Percentiles rank a stretch among this genome's conserved stretches.
These are phyloP conservation scores for Steinernema carpocapsae DNA, from an alignment of 2,888 invertebrate genomes.

Conservation along the genomic window DNA sequence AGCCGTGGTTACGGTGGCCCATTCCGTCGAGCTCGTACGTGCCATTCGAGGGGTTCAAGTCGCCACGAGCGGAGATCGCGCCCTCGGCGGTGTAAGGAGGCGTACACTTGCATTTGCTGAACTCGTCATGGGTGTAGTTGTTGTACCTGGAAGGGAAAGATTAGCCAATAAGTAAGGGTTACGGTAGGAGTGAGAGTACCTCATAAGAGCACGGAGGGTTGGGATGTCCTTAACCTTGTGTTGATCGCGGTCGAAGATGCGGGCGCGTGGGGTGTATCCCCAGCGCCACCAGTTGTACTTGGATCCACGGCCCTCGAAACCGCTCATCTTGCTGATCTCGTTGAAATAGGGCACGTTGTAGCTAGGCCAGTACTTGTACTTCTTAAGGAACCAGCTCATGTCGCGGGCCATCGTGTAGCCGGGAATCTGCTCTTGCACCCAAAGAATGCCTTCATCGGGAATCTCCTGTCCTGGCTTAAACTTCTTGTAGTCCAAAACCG, in stretches of 20 bases:
- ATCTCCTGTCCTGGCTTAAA: constrained; percentile 70
- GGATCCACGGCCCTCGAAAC: constrained; percentile 72
- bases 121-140: constrained; percentile 77
- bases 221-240: constrained; percentile 73
- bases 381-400: constrained; percentile 66
- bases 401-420: constrained; percentile 60
- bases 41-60: constrained; percentile 77
- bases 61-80: constrained; percentile 78
- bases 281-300: constrained; percentile 52
- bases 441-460: constrained; percentile 73
- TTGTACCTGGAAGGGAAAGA: constrained; percentile 74
- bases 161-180: not conserved
- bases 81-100: constrained; percentile 78
- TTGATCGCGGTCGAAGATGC: constrained; percentile 73
- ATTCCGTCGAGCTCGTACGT: constrained; percentile 77
- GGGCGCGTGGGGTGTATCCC: constrained; percentile 68
- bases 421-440: constrained; percentile 80
- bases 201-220: constrained; percentile 74
- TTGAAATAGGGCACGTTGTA: constrained; percentile 78
- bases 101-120: constrained; percentile 74
- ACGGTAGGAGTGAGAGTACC: constrained; percentile 67
- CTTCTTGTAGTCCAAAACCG: constrained; percentile 72
- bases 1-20: constrained; percentile 78
- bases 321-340: constrained; percentile 76
- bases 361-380: constrained; percentile 78